Base-by-base conservation (phyloP, 2,113 vertebrate species). In the Pelmatolapia mariae region DNA sequence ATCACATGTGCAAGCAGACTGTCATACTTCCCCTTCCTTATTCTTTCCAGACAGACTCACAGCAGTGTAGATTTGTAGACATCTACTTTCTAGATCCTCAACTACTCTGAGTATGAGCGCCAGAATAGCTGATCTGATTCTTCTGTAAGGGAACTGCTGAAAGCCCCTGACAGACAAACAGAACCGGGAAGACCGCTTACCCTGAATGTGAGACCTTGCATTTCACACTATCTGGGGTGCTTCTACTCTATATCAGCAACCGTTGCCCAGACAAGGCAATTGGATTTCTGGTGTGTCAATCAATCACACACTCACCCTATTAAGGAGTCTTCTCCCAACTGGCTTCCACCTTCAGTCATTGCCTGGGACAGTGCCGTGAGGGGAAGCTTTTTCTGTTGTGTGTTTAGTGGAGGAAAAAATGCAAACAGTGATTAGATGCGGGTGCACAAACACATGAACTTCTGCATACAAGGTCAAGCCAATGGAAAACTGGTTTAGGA, bases 311-410 rank as follows among this genome's bases (percentile, higher is more conserved):
- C 97, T 97, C 91, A 99, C 99, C 98, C 98, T 95, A 99, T 94
- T 56, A 99, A 97, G 66, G 98, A 98, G 78, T 99, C 99, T 82
- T 99, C 98, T 38, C 97, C 97, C 52, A 99, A 93, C 89, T 98
- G 98, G 91, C 90, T 79, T 1, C 97, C 97, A 1, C 98, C 98
- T 85, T 99, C 99, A 79, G 97, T 97, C 98, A 99, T 98, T 3
- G 97, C 98, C 88, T 99, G 98, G 38, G 98, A 98, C 10, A 99
- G 96, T 1, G 97, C 97, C 3, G 98, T 98, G 19, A 99, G 95
- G 19, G 98, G 98, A 19, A 99, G 98, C 57, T 99, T 99, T 95
- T 98, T 99, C 99, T 99, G 66, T 54, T 52, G 87, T 9, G 53
- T 6, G 63, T 63, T 68, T 66, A 56, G 56, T 22, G 81, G 45